Evolutionary conservation across 2,888 invertebrate species (phyloP), one percentile per base, ranked within the genome.

Genomic region (Coenonympha arcania): DNA sequence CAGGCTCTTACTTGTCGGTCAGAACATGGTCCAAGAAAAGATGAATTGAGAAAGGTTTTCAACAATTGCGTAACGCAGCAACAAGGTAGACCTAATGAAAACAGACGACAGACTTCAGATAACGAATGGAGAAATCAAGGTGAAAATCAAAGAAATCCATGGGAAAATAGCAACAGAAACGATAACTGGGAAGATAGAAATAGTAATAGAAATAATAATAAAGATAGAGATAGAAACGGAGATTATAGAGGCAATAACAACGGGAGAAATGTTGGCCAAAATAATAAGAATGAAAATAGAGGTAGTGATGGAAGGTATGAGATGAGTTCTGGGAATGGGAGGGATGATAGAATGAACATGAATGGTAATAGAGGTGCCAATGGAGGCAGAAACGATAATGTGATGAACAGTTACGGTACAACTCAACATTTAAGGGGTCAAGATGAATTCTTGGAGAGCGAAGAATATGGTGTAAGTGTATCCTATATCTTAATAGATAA

Each of bases 1-100:
- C 59, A 89, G 89, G 79, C 86, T 6, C 63, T 91, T 16, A 89
- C 83, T 63, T 91, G 91, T 59, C 87, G 88, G 8, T 82, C 88
- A 0, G 88, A 88, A 39, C 89, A 89, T 47, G 88, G 89, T 18
- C 84, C 87, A n/a, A 83, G 86, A 50, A 89, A 89, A 58, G 83
- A 87, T 13, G 88, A 90, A 46, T 69, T 90, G 3, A 89, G 88
- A 56, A 85, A 79, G 40, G 81, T 90, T 6, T 87, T 90, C 56
- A 85, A 85, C 54, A 86, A 75, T 43, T 91, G 91, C 56, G 76
- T 88, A 62, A 88, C 81, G 37, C 84, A 76, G 63, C 73, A 76
- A 63, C 79, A 76, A 51, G 71, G 61, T 34, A 75, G 63, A 8
- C 70, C 54, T 30, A 72, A 65, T 56, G 67, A 54, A 28, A 61